Percentiles rank a stretch among this genome's conserved stretches.
These are phyloP conservation scores for Ursus arctos DNA, from an alignment of 2,113 vertebrate species.

Conservation along the genomic window DNA sequence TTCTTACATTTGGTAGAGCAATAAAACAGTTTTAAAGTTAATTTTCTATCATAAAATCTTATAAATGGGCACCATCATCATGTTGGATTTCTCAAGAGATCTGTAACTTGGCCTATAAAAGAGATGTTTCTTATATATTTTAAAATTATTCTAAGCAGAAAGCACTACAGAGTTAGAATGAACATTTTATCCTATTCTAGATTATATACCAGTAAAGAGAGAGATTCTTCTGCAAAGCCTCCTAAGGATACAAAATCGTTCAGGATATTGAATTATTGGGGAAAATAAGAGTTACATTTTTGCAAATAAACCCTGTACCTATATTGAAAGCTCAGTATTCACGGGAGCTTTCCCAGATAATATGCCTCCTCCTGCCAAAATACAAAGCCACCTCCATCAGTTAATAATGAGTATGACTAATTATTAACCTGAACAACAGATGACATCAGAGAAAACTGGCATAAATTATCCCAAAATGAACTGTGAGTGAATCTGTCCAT, in stretches of 20 bases:
- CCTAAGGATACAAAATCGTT: background rate
- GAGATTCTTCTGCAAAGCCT: constrained; percentile 23
- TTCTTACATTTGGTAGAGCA: background rate
- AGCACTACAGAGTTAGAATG: background rate
- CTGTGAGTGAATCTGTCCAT: constrained; percentile 51
- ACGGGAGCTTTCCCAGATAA: constrained; percentile 49
- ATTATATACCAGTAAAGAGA: constrained; percentile 27
- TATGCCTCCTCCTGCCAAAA: constrained; percentile 40
- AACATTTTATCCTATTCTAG: constrained; percentile 20
- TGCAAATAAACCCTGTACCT: constrained; percentile 58
- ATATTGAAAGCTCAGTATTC: constrained; percentile 23
- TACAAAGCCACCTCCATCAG: constrained; percentile 54
- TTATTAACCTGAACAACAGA: constrained; percentile 81
- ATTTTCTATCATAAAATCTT: constrained; percentile 56
- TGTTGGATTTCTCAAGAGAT: constrained; percentile 21
- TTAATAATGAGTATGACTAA: constrained; percentile 79
- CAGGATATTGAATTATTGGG: constrained; percentile 47
- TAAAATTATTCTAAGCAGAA: constrained; percentile 61
- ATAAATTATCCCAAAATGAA: constrained; percentile 74
- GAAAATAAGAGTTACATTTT: constrained; percentile 63
- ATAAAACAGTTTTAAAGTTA: constrained; percentile 36
- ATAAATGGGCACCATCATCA: background rate
- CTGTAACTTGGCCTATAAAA: constrained; percentile 21
- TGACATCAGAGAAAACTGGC: constrained; percentile 78
- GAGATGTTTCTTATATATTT: constrained; percentile 20